Evolutionary conservation across 1,140 invertebrate species (phyloP), one percentile per base, ranked within the genome.

Genomic region (Ladona fulva): DNA sequence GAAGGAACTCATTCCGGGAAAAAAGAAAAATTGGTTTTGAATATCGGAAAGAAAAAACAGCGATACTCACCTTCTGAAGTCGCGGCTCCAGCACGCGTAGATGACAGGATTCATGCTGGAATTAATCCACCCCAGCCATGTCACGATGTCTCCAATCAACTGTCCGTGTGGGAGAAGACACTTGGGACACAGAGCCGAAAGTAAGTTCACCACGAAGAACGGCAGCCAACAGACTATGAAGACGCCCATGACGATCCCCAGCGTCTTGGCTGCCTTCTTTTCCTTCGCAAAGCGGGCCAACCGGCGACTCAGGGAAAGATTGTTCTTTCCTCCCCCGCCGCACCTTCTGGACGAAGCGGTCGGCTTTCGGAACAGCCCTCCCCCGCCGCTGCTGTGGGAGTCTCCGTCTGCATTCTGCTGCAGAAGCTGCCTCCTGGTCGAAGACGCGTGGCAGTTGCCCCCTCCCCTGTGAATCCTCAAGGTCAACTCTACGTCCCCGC

Each of bases 81-180:
- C 97, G 83, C 93, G 89, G 85, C 95, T 97, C 94, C 95, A 98
- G 82, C 94, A 97, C 1, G 96, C 96, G 85, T 99, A 99, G 82
- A 99, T 99, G 76, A 98, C 93, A 0, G 96, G 96, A 87, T 98
- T 98, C 95, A 98, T 97, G 42, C 94, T 93, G 25, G 97, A 99
- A 86, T 99, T 99, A 82, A 99, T 95, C 95, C 98, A 99, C 74
- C 98, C 98, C 5, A 99, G 90, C 98, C 98, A 99, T 44, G 96
- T 98, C 52, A 99, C 95, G 25, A 98, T 91, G 16, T 95, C 94
- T 79, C 95, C 95, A 5, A 98, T 92, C 73, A 97, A 90, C 82
- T 97, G 93, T 81, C 95, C 94, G 78, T 97, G 91, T 3, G 52
- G 52, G 83, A 91, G 90, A 78, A 96, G 93, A 84, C 95, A 97